Evolutionary conservation across 2,797 vertebrate genomes (phyloP).

Genomic region (Mus spretus): DNA sequence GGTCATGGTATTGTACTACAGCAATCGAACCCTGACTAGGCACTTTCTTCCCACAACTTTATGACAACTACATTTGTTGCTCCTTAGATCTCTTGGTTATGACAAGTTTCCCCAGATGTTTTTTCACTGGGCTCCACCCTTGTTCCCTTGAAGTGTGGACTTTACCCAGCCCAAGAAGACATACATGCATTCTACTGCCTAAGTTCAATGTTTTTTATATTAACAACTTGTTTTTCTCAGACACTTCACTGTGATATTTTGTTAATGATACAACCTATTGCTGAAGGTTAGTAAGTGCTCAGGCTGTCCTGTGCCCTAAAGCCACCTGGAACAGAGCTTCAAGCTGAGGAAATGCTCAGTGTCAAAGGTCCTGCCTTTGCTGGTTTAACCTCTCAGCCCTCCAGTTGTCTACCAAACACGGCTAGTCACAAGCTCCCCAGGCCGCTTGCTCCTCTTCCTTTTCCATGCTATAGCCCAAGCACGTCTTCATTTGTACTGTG

Average conservation of each 20-base stretch:
- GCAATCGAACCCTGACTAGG: not conserved
- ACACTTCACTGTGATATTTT: not conserved
- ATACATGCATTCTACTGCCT: not conserved
- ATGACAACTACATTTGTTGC: not conserved
- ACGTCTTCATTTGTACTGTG: not conserved
- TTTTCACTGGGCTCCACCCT: not conserved
- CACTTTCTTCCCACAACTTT: not conserved
- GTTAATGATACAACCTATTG: not conserved
- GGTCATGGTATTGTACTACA: not conserved
- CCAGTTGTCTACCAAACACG: no score
- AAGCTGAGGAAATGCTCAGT: not conserved
- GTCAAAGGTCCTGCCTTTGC: not conserved
- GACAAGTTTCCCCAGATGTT: not conserved
- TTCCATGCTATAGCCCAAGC: not conserved
- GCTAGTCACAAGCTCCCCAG: not conserved
- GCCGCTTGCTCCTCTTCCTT: not conserved
- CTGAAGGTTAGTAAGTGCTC: not conserved
- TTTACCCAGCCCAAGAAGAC: not conserved
- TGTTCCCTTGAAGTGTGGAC: not conserved
- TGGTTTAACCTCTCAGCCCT: no score
- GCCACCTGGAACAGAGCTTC: not conserved
- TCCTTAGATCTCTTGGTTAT: constrained; percentile 28
- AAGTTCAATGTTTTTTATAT: not conserved
- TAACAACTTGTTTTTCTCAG: not conserved
- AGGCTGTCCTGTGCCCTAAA: not conserved